Base-by-base conservation (phyloP, 2,113 vertebrate genomes). In the Rhinichthys klamathensis region DNA sequence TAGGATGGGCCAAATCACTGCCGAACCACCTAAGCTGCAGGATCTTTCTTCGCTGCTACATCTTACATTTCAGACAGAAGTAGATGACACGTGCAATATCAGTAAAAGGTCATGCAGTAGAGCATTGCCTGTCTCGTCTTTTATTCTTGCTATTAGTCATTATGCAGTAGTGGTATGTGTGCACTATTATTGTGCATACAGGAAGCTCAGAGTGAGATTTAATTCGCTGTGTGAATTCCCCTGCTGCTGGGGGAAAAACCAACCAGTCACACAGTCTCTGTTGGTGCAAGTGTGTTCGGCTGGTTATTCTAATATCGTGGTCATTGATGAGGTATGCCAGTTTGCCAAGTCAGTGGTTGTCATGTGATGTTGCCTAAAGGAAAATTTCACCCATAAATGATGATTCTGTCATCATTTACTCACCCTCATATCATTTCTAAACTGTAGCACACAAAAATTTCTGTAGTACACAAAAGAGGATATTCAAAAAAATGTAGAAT, bases 211-310 rank as follows among this genome's bases (percentile, higher is more conserved):
- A 69, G 79, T 25, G 67, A 72, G 60, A 32, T 69, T 69, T 54
- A 82, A 56, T 83, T 83, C 16, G 23, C 67, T 25, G 30, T 70
- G 49, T 72, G 65, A 83, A 83, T 83, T 83, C 67, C 80, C 80
- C 80, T 72, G 65, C 65, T 56, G 65, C 67, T 83, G 67, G 80
- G 54, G 67, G 67, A 72, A 82, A 83, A 83, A 72, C 80, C 65
- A 18, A 35, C 30, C 41, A 69, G 79, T 38, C 46, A 56, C 30
- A 70, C 11, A 58, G 49, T 58, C 3, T 51, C 41, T 51, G 67
- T 69, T 80, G 2, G 9, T 65, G 46, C 23, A 30, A 27, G 16
- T 67, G 44, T 81, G 15, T 51, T 49, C 9, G 2, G 35, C 5
- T 27, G 38, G 78, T 30, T 80, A 80, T 63, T 63, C n/a, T 80